phyloP scores from a whole-genome alignment of 2,888 invertebrate species.

The Sinopyrophorus schimmeli region DNA sequence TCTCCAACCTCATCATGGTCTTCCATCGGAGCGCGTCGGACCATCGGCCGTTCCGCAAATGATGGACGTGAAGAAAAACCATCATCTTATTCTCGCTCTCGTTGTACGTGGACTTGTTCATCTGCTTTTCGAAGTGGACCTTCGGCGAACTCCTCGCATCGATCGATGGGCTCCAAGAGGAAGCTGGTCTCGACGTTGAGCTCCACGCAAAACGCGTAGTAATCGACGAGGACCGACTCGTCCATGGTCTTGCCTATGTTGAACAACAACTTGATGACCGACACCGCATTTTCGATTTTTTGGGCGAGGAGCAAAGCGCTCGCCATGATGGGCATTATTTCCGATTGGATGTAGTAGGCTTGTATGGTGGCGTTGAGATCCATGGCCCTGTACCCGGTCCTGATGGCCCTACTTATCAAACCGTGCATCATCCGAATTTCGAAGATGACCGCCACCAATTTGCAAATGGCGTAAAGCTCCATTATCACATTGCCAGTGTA shows the following conservation, averaged over 20 bases:
- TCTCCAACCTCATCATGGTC: constrained; percentile 24
- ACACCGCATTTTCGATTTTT: constrained; percentile 58
- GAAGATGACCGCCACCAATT: constrained; percentile 56
- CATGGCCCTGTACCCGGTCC: constrained; percentile 56
- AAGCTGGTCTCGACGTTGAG: constrained; percentile 63
- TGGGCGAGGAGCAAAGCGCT: constrained; percentile 55
- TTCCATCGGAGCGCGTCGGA: constrained; percentile 34
- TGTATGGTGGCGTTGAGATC: constrained; percentile 56
- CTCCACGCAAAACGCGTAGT: constrained; percentile 63
- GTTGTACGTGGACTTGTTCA: not conserved
- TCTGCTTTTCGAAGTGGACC: constrained; percentile 35
- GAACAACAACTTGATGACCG: constrained; percentile 53
- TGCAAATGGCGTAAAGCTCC: constrained; percentile 57
- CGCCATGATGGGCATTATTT: constrained; percentile 57
- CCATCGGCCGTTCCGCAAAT: constrained; percentile 31
- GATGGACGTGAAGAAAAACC: constrained; percentile 33
- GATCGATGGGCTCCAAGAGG: constrained; percentile 57
- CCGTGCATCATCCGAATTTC: constrained; percentile 54
- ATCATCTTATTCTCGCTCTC: constrained; percentile 34
- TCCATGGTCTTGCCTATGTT: constrained; percentile 43
- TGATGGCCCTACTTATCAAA: constrained; percentile 49
- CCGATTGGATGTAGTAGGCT: constrained; percentile 54
- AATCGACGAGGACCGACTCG: constrained; percentile 54
- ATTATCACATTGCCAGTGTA: constrained; percentile 50
- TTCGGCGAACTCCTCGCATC: constrained; percentile 56